These are phyloP conservation scores for Oxytorus armatus DNA, from an alignment of 2,888 invertebrate species.

Conservation along the genomic window DNA sequence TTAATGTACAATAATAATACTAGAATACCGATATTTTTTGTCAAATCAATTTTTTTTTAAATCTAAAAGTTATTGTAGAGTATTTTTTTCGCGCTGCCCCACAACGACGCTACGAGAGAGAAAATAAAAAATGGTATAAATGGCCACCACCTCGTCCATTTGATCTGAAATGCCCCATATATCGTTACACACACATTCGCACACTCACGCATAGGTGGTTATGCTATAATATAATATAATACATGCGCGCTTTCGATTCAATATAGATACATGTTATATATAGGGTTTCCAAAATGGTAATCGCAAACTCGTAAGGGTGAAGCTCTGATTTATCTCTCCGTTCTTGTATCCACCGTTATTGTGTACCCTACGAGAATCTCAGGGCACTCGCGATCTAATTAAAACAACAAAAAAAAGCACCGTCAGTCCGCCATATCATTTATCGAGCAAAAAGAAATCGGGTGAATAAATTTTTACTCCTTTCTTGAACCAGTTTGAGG, in stretches of 20 bases:
- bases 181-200: background rate
- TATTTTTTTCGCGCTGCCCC: background rate
- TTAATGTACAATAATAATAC: too few species aligned
- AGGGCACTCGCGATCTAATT: conserved; percentile 68
- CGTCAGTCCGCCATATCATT: conserved; percentile 68
- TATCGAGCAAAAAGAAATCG: conserved; percentile 57
- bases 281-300: conserved; percentile 69
- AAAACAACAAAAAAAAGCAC: conserved; percentile 61
- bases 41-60: too few species aligned
- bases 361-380: conserved; percentile 60
- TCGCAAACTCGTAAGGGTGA: conserved; percentile 63
- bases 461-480: conserved; percentile 68
- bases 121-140: background rate
- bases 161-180: background rate
- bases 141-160: background rate
- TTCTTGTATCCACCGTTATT: conserved; percentile 56
- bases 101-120: background rate
- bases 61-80: too few species aligned
- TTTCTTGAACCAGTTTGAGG: conserved; percentile 66
- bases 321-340: conserved; percentile 69
- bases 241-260: conserved; percentile 29
- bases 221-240: conserved; percentile 23
- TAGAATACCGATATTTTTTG: too few species aligned
- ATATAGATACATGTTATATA: conserved; percentile 38
- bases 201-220: conserved; percentile 29